Base-by-base conservation (phyloP, 2,888 invertebrate species). In the Trilocha varians region DNA sequence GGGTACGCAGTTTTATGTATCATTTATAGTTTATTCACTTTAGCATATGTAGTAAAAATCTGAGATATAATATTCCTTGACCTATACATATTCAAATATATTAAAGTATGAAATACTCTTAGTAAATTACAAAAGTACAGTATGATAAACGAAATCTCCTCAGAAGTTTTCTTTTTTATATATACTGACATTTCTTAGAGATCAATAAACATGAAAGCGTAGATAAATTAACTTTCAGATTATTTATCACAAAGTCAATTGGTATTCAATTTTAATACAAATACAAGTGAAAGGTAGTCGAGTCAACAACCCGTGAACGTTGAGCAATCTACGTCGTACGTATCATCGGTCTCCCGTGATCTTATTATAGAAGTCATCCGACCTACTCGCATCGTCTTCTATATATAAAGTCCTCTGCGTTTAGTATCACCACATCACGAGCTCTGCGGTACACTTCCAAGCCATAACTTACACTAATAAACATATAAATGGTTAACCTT, bases 341-440 rank as follows among this genome's bases (percentile, higher is more conserved):
- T 73, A 75, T 78, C 70, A 74, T 67, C 70, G 73, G 77, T 79
- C 78, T 78, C 78, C 62, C 77, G 79, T 75, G 77, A 63, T 78
- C 84, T 85, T 84, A 84, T 82, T 83, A 79, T 85, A 85, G 85
- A 79, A 80, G 85, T 82, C 84, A 84, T 70, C 75, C 78, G 82
- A 82, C 79, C 84, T 78, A 79, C 79, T 75, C 71, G 74, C 76
- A 82, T 84, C 79, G 77, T 75, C 74, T 71, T 80, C 80, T 85
- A 83, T 77, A 84, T 84, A 76, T 84, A 84, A n/a, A 80, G 69
- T 60, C 60, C 66, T 63, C 72, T 65, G 70, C 57, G 59, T 70
- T 68, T 57, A 65, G 66, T 62, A 65, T 62, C 66, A 59, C 64
- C 62, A 65, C 62, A 68, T 66, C 65, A 62, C 63, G 59, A 57